Conservation (phyloP, 1,140 invertebrate species). For the Drosophila neocordata region DNA sequence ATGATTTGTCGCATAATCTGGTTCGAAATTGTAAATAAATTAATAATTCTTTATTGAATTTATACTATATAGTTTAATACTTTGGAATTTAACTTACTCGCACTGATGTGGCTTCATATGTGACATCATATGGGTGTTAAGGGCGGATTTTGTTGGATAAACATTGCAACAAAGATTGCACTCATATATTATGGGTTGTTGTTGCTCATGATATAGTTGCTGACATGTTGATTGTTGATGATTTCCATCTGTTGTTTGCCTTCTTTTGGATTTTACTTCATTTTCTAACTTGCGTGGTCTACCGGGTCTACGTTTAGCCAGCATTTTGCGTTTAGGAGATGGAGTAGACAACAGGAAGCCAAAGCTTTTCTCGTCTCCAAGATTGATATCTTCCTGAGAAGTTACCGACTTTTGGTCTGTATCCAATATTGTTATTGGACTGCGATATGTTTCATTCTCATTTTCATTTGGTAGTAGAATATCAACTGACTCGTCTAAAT, state of each 20-base stretch:
- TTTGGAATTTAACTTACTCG: constrained; percentile 69
- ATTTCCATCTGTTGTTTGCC: constrained; percentile 11
- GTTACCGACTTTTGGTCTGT: not conserved
- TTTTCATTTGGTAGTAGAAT: not conserved
- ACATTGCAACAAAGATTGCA: constrained; percentile 72
- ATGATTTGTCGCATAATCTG: constrained; percentile 70
- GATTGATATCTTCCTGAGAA: constrained; percentile 9
- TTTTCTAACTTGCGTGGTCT: constrained; percentile 54
- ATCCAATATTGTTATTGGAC: not conserved
- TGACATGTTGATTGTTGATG: not conserved
- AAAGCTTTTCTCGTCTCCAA: constrained; percentile 21
- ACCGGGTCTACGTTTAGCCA: constrained; percentile 36
- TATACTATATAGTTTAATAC: not conserved
- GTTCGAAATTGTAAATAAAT: not conserved
- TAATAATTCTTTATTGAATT: too few relatives aligned
- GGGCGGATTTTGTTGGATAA: constrained; percentile 56
- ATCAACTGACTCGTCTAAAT: not conserved
- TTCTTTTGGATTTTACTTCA: constrained; percentile 54
- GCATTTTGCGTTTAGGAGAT: constrained; percentile 31
- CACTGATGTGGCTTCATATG: constrained; percentile 75
- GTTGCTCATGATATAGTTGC: not conserved
- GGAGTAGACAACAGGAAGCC: constrained; percentile 41
- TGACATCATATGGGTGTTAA: constrained; percentile 61
- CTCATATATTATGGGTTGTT: constrained; percentile 26
- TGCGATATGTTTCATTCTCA: not conserved